phyloP scores from a whole-genome alignment of 2,888 invertebrate species.

The Theretra japonica region DNA sequence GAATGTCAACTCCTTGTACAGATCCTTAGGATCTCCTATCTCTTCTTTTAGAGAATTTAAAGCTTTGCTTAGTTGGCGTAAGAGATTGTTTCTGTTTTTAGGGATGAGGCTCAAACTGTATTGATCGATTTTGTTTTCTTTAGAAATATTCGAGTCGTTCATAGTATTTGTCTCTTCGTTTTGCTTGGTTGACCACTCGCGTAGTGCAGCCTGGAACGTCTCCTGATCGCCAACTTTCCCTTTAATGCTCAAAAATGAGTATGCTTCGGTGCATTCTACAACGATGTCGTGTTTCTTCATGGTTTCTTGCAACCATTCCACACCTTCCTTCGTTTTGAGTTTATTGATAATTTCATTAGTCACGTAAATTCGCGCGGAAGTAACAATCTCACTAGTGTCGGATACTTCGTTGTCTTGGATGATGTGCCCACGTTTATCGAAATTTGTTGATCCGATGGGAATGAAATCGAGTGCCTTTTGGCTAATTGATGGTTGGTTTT shows the following conservation, averaged over 20 bases:
- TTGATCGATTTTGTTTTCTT: conserved; percentile 36
- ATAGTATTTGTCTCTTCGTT: conserved; percentile 41
- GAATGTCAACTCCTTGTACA: conserved; percentile 73
- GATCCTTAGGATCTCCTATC: conserved; percentile 78
- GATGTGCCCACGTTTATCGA: conserved; percentile 70
- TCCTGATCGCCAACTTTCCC: conserved; percentile 81
- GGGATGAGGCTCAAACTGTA: conserved; percentile 57
- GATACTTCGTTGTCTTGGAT: conserved; percentile 80
- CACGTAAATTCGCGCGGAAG: conserved; percentile 79
- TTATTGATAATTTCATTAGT: conserved; percentile 76
- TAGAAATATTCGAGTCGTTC: conserved; percentile 42
- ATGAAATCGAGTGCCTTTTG: conserved; percentile 65
- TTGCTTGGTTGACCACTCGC: conserved; percentile 64
- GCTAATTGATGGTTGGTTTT: conserved; percentile 30
- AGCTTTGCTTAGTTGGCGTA: conserved; percentile 64
- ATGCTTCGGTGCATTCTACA: conserved; percentile 65
- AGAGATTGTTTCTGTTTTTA: conserved; percentile 62
- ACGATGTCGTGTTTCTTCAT: conserved; percentile 64
- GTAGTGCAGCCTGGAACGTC: conserved; percentile 76
- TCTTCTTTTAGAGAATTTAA: conserved; percentile 71
- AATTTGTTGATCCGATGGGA: conserved; percentile 63
- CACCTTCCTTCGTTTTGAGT: conserved; percentile 76
- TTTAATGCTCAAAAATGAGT: conserved; percentile 73
- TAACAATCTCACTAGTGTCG: conserved; percentile 71
- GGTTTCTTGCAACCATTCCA: conserved; percentile 69